Evolutionary conservation across 2,113 vertebrate genomes (phyloP).

Genomic region (Rousettus leschenaultii): DNA sequence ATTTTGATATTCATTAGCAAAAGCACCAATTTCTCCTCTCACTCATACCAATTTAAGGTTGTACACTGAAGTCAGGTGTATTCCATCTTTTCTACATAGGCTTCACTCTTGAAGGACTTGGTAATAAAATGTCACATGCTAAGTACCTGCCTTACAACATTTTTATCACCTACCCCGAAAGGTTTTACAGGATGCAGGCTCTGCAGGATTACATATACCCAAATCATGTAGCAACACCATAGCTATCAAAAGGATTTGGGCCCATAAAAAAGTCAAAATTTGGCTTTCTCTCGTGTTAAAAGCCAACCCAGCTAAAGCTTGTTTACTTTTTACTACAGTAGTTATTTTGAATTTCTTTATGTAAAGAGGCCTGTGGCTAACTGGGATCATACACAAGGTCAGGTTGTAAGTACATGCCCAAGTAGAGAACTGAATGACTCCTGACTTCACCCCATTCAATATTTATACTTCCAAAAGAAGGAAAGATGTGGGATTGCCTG

Average conservation of each 20-base stretch:
- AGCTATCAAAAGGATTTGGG: neutral
- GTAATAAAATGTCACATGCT: neutral
- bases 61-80: neutral
- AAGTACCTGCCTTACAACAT: neutral
- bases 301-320: neutral
- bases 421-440: fast-evolving
- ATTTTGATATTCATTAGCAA: neutral
- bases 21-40: neutral
- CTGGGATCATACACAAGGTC: neutral
- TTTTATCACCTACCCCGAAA: neutral
- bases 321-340: neutral
- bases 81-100: neutral
- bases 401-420: neutral
- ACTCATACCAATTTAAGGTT: neutral
- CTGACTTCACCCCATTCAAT: neutral
- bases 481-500: neutral
- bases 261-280: neutral
- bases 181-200: neutral
- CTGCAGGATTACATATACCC: neutral
- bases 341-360: neutral
- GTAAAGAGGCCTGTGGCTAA: neutral
- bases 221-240: neutral
- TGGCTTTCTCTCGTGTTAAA: neutral
- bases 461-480: neutral
- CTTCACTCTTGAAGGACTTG: neutral